Base-by-base conservation (phyloP, 1,140 invertebrate genomes). In the Drosophila suzukii region DNA sequence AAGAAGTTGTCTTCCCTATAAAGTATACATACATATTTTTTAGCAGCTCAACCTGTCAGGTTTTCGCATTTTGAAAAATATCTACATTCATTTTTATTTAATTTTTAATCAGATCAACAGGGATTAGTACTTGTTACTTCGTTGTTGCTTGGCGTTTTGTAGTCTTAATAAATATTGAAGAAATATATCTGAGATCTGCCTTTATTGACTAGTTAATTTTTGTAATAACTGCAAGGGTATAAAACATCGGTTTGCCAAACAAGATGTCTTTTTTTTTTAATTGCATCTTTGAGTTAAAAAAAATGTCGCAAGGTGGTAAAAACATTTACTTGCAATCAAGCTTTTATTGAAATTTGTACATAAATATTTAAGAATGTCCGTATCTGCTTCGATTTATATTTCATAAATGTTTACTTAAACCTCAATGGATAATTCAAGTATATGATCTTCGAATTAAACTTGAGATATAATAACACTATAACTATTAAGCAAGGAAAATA, bases 11-110 rank as follows among this genome's bases (percentile, higher is more conserved):
- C 10, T 27, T 27, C 44, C 12, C 11, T 47, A 12, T 11, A 20
- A 44, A 44, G 43, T 20, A 44, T 44, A 17, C 43, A 34, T 34
- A 34, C 8, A 44, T 44, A 17, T 44, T 44, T 44, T 44, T 20
- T 11, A 44, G 5, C 6, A 17, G 2, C 15, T 7, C 17, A 3
- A 44, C 15, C n/a, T 41, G n/a, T 6, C n/a, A 2, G n/a, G 39
- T 7, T n/a, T 41, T 6, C 32, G 7, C 32, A 41, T 15, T 41
- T 41, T 15, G n/a, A 41, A 34, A 34, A 34, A 10, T n/a, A 41
- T 41, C 38, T 39, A 5, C 13, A 38, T 38, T 38, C 12, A 13
- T 1, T 5, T 6, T 39, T n/a, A 6, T 39, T 39, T 6, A 6
- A 39, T 39, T 6, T 41, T 41, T 41, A 38, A 38, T 15, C n/a